Base-by-base conservation (phyloP, 2,888 invertebrate species). In the Phaedon cochleariae region DNA sequence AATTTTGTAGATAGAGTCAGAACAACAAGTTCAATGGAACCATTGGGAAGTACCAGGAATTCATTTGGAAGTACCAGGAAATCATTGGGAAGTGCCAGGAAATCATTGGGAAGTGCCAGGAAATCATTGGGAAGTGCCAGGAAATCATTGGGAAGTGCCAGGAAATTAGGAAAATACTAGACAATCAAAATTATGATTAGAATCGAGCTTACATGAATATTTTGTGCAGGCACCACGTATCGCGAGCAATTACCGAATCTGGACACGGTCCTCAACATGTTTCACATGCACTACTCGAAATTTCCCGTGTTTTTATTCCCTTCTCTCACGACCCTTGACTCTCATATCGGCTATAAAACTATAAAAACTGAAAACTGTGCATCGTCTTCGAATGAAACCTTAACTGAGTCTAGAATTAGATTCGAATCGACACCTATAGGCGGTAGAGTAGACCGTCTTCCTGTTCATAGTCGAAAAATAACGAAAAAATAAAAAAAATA, bases 151-250 rank as follows among this genome's bases (percentile, higher is more conserved):
- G 10, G 9, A 9, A 34, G 6, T 10, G 31, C 9, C 31, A 10
- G 9, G 10, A 34, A 9, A 9, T 34, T 7, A 34, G 31, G 26
- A 26, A 26, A 26, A 3, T 26, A 26, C 26, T 5, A 26, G 7
- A 34, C 34, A 34, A 34, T 34, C 34, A 34, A 34, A n/a, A n/a
- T n/a, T n/a, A n/a, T n/a, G n/a, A n/a, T n/a, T n/a, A 26, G 6
- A 26, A 26, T 6, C 26, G 3, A 34, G 41, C 78, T 79, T 68
- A 80, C 79, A 66, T 79, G 77, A 51, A 79, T 73, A 72, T 79
- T 77, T 66, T 74, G 70, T 15, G 78, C 79, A 1, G 77, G 77
- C 12, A 78, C 71, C 17, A 75, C 51, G 66, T 75, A 70, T 57
- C 63, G 59, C 37, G 69, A 64, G 31, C 29, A 63, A 57, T 68